Base-by-base conservation (phyloP, 1,140 invertebrate genomes). In the Triops longicaudatus region DNA sequence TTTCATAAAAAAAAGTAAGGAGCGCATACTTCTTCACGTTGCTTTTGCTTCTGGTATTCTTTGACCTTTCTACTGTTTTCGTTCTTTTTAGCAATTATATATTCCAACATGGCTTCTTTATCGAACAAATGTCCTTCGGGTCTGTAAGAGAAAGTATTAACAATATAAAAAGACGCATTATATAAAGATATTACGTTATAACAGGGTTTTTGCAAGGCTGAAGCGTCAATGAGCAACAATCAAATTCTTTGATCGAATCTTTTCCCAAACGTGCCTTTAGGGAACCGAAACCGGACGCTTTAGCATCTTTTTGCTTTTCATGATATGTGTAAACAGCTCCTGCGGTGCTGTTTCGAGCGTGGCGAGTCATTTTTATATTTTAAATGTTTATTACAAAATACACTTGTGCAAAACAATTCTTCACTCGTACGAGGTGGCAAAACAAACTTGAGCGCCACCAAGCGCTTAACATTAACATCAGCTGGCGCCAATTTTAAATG, bases 251-350 rank as follows among this genome's bases (percentile, higher is more conserved):
- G 0, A 99, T 89, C 0, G 97, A 97, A 88, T 99, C 98, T 84
- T 97, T 98, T 4, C 96, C 96, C 72, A 99, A 87, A 81, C 98
- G 86, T 82, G 89, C 90, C 80, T 78, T 74, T 28, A 80, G 77
- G 17, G 82, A 81, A 14, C 82, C 82, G 79, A 82, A 83, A 37
- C 95, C 95, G n/a, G 94, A 96, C 22, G 91, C 90, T 74, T 91
- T 89, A 9, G 95, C 94, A 83, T 99, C 98, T 82, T 97, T 98
- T 83, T 97, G 93, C 83, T 97, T 96, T 83, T 99, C 98, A 82
- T 98, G 93, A 82, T 99, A 99, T 0, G 97, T 98, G 83, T 99
- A 99, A 42, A 99, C 97, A 26, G 96, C 95, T 76, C 96, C 95
- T 17, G 97, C 97, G 1, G 98, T 99, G 82, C 95, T 97, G 86